These are phyloP conservation scores for Venustaconcha ellipsiformis DNA, from an alignment of 1,140 invertebrate genomes.

Conservation along the genomic window DNA sequence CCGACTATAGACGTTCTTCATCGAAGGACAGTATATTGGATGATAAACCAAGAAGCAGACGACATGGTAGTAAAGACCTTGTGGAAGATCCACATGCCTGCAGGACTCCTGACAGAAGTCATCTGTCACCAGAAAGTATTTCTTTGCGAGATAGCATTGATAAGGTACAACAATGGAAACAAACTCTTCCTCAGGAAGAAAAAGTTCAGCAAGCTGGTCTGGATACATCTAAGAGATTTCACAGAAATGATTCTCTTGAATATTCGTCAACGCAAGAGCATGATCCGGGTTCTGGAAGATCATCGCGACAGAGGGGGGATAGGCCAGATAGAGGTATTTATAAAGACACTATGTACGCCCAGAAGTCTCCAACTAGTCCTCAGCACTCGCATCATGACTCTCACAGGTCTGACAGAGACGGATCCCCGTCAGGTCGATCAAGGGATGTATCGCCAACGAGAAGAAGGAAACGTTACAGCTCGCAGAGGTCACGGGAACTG, in stretches of 20 bases:
- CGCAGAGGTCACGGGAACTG: slow-evolving; percentile 3
- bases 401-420: slow-evolving; percentile 18
- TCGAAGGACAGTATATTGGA: slow-evolving; percentile 60
- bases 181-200: slow-evolving; percentile 47
- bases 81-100: slow-evolving; percentile 46
- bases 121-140: slow-evolving; percentile 62
- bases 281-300: slow-evolving; percentile 4
- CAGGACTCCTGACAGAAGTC: slow-evolving; percentile 31
- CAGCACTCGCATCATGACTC: slow-evolving; percentile 26
- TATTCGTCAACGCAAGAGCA: slow-evolving; percentile 48
- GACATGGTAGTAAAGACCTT: slow-evolving; percentile 54
- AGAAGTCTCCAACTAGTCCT: slow-evolving; percentile 14
- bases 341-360: slow-evolving; percentile 15
- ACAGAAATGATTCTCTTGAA: slow-evolving; percentile 45
- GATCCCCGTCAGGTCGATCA: slow-evolving; percentile 23
- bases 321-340: background rate
- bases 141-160: slow-evolving; percentile 66
- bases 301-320: background rate
- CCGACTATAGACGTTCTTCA: slow-evolving; percentile 48
- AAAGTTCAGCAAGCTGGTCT: slow-evolving; percentile 20
- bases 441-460: slow-evolving; percentile 42
- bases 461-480: background rate
- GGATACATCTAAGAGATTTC: slow-evolving; percentile 44
- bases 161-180: slow-evolving; percentile 63
- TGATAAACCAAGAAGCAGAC: slow-evolving; percentile 44